Conservation (phyloP, 1,140 invertebrate species). For the Lordiphosa stackelbergi region DNA sequence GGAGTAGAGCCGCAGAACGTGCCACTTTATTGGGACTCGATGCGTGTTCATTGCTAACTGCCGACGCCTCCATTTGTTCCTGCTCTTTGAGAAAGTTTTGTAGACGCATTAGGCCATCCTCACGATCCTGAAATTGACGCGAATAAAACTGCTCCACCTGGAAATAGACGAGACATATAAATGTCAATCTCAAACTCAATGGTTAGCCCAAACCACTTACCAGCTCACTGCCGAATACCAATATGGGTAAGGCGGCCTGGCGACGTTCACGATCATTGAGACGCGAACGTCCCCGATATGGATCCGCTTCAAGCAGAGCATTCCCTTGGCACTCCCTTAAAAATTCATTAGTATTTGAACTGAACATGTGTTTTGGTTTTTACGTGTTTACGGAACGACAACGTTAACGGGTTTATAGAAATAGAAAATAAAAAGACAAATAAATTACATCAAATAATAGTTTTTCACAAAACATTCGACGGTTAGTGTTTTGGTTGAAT, state of each 20-base stretch:
- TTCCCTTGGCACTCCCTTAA: conserved; percentile 84
- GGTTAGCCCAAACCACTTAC: conserved; percentile 78
- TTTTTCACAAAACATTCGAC: conserved; percentile 25
- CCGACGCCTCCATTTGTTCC: conserved; percentile 22
- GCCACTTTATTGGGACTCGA: conserved; percentile 84
- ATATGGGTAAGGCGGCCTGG: conserved; percentile 92
- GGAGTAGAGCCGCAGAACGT: conserved; percentile 85
- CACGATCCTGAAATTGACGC: conserved; percentile 94
- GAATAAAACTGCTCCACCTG: conserved; percentile 96
- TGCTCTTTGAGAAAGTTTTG: conserved; percentile 84
- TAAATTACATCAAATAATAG: conserved; percentile 37
- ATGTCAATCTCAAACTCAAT: background rate
- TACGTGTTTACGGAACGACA: conserved; percentile 23
- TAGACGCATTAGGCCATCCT: conserved; percentile 89
- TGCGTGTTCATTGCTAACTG: conserved; percentile 47
- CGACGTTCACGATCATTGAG: conserved; percentile 92
- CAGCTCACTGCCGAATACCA: conserved; percentile 92
- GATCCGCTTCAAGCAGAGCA: conserved; percentile 78
- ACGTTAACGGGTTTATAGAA: conserved; percentile 57
- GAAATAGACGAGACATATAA: background rate
- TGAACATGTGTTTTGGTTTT: conserved; percentile 63
- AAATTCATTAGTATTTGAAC: conserved; percentile 88
- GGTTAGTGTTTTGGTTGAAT: conserved; percentile 27
- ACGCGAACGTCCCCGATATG: conserved; percentile 81
- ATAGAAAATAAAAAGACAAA: conserved; percentile 43